Base-by-base conservation (phyloP, 2,797 vertebrate genomes). In the Oreochromis grahami region DNA sequence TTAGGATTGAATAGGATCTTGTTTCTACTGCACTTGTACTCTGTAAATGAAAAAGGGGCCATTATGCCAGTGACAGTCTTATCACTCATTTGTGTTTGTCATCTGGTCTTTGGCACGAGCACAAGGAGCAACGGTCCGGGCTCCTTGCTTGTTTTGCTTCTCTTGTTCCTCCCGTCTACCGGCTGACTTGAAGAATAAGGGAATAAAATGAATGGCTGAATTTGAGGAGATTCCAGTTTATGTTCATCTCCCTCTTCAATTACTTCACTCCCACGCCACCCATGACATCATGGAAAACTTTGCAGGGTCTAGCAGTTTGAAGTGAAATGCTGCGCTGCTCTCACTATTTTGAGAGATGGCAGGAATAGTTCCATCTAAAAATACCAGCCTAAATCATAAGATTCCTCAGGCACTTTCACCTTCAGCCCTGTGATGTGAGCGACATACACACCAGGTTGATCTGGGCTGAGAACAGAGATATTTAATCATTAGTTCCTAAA, bases 331-430 rank as follows among this genome's bases (percentile, higher is more conserved):
- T 92, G 91, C 48, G 87, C 89, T 90, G 92, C 92, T 93, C 88
- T 90, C 89, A 77, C 92, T 92, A 86, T 92, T 90, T 87, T 94
- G 95, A 94, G 94, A 92, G 96, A 93, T 94, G 84, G 82, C 70
- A 95, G 91, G 93, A 97, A 97, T 96, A 97, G 96, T 96, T 96
- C 84, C 91, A 92, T 97, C 98, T 98, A 99, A 98, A 99, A 99
- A 99, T 99, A 99, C 90, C 91, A 5, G 90, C 96, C 96, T 96
- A 95, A 97, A 97, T 98, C 97, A 95, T 89, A 87, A 89, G 96
- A 98, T 98, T 98, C 97, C 95, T 95, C 85, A 91, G 96, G 98
- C 99, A 97, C 97, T 95, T 97, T 95, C 94, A 94, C 96, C 96
- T 96, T 96, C 96, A 95, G 96, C 96, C 94, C 96, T 96, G 96